Evolutionary conservation across 2,113 vertebrate species (phyloP).

Genomic region (Microtus oregoni): DNA sequence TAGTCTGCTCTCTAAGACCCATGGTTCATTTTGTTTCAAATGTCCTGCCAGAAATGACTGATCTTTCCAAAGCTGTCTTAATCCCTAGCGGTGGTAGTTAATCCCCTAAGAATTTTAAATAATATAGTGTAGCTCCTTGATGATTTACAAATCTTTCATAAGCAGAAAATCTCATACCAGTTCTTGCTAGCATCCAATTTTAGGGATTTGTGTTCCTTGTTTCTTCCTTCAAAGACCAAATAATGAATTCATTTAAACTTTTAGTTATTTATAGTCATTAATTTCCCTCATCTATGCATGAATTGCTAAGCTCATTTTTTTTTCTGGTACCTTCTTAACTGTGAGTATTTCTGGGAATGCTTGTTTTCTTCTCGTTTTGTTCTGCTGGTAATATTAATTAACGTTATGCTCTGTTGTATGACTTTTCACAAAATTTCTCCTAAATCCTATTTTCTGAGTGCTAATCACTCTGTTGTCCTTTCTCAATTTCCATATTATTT

Average conservation of each 20-base stretch:
- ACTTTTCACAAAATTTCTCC: neutral
- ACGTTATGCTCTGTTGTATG: neutral
- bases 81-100: neutral
- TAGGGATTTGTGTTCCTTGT: slow-evolving; percentile 17
- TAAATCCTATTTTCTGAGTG: neutral
- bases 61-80: slow-evolving; percentile 16
- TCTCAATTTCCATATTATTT: neutral
- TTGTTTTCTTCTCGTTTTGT: neutral
- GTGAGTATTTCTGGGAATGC: neutral
- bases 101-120: slow-evolving; percentile 39
- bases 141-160: slow-evolving; percentile 11
- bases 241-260: slow-evolving; percentile 44
- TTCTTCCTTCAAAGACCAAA: slow-evolving; percentile 11
- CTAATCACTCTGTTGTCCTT: neutral
- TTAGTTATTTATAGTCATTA: slow-evolving; percentile 42
- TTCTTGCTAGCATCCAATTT: neutral
- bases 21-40: neutral
- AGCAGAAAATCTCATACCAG: neutral
- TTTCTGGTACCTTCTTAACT: neutral
- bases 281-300: neutral
- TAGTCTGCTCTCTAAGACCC: neutral
- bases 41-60: neutral
- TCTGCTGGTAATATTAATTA: slow-evolving; percentile 11
- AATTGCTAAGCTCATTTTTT: neutral
- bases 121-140: neutral